Conservation (phyloP, 2,888 invertebrate species). For the Seira sanloemensis region DNA sequence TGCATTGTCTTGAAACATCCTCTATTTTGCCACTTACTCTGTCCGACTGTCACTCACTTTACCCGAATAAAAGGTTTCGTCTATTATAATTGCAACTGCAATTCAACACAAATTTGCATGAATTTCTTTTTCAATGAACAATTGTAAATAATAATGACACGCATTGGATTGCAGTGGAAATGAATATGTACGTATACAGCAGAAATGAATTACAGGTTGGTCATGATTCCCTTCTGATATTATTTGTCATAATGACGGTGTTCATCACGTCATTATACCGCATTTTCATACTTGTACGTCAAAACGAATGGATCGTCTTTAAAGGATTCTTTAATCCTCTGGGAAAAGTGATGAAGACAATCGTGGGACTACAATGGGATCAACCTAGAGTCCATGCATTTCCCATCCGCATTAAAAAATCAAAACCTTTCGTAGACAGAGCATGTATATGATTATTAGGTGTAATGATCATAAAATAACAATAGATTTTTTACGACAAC, state of each 20-base stretch:
- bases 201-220: constrained; percentile 42
- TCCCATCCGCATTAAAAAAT: constrained; percentile 30
- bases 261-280: constrained; percentile 53
- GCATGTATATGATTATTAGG: no score
- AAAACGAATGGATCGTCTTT: no score
- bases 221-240: constrained; percentile 53
- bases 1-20: no score
- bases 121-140: no score
- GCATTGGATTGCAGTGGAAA: background rate
- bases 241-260: constrained; percentile 51
- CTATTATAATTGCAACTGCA: no score
- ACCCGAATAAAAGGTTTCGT: no score
- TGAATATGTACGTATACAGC: background rate
- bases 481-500: constrained; percentile 43
- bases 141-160: no score
- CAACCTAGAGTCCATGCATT: constrained; percentile 9
- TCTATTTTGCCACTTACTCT: constrained; percentile 19
- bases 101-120: no score
- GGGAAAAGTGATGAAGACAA: constrained; percentile 7
- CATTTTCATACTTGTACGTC: no score
- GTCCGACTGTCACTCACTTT: background rate
- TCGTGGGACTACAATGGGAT: constrained; percentile 33
- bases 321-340: no score
- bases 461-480: constrained; percentile 52
- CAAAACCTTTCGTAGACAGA: no score